Evolutionary conservation across 37 sponge, comb jelly and placozoan genomes (phyloP), one percentile per base, ranked within the genome.

Genomic region (Aplysina aerophoba): DNA sequence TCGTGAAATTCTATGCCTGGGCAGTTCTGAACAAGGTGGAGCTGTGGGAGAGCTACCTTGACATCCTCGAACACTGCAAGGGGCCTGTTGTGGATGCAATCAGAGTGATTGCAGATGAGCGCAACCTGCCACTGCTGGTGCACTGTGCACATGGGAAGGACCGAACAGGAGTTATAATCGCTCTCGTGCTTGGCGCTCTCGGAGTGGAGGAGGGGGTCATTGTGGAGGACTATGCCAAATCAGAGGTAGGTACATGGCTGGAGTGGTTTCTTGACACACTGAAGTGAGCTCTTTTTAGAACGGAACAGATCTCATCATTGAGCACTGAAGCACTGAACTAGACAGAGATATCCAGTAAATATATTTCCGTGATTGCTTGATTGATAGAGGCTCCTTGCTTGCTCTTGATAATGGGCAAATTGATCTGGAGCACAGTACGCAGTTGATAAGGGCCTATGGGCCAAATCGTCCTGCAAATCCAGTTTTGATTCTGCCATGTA

Each of bases 141-240:
- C 96, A 95, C 71, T 95, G 96, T 85, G 88, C 96, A 20, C 96
- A 95, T 80, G 96, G 96, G 64, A 95, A 95, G 85, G 96, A 95
- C 55, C 71, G 96, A 0, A 95, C 96, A 0, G 96, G 96, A 24
- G 74, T 92, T 17, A 68, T 95, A 15, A 59, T 92, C 33, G 91
- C 86, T 4, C 31, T 95, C 25, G 73, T 95, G 15, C 86, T 95
- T 8, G 88, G 85, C 34, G 87, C 87, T 53, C 77, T 92, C 37
- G 93, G 73, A 21, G 93, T 95, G 28, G 91, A 92, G 21, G 91
- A 92, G 35, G 91, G 90, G 22, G 68, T 64, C 25, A 90, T 95
- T 81, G 83, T 87, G 24, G 34, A 87, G 66, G 96, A 95, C 62
- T 95, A 92, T 79, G 86, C 91, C 3, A 28, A 79, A 55, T 95